Evolutionary conservation across 2,797 vertebrate species (phyloP).

Genomic region (Vireo griseus): DNA sequence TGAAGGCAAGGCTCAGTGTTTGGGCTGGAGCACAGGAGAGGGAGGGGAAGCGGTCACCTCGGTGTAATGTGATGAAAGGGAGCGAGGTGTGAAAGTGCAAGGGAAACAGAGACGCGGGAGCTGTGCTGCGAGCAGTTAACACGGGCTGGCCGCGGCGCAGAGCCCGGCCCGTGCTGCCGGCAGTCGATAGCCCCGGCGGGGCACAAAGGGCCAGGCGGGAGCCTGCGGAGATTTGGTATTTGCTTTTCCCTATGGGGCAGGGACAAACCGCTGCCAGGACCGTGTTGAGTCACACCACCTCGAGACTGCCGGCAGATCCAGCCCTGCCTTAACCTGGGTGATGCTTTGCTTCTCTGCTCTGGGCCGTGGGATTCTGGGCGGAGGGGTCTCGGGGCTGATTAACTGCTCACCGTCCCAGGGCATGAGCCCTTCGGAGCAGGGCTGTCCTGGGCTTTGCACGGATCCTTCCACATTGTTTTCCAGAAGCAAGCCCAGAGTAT

Average conservation of each 20-base stretch:
- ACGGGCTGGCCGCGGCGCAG: neutral
- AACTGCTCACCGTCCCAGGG: too few species aligned
- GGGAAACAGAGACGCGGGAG: neutral
- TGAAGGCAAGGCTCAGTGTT: rapidly evolving
- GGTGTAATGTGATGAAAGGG: neutral
- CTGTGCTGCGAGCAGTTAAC: neutral
- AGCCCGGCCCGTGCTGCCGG: neutral
- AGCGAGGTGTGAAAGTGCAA: neutral
- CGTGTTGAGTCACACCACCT: rapidly evolving
- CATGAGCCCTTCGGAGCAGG: neutral
- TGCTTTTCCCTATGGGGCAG: neutral
- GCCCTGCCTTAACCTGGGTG: neutral
- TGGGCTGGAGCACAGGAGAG: neutral
- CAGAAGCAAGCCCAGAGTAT: neutral
- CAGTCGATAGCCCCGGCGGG: rapidly evolving
- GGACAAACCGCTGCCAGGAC: neutral
- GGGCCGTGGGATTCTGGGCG: neutral
- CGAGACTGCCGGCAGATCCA: neutral
- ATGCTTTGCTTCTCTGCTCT: neutral
- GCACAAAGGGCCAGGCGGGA: neutral
- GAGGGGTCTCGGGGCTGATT: neutral
- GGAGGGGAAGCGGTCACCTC: neutral
- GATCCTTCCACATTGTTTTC: neutral
- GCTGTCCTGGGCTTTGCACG: neutral
- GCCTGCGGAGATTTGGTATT: neutral